Conservation (phyloP, 2,797 vertebrate species). For the Peromyscus aztecus region DNA sequence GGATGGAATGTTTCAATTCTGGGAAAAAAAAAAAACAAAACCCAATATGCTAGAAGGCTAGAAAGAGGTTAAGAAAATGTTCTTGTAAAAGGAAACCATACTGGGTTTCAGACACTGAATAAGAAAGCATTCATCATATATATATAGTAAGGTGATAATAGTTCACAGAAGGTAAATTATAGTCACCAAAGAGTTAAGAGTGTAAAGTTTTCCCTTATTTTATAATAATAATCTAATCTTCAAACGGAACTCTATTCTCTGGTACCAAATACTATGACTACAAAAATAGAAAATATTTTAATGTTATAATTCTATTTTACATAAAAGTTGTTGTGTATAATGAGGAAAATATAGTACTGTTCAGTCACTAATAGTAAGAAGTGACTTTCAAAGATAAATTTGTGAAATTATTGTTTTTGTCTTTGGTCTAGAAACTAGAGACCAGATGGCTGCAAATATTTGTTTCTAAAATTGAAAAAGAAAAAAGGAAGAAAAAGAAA, state of each 20-base stretch:
- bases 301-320: conserved; percentile 34
- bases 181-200: not conserved
- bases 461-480: conserved; percentile 35
- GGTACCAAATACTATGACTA: not conserved
- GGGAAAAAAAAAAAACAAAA: not conserved
- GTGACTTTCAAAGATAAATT: conserved; percentile 58
- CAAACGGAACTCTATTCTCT: conserved; percentile 42
- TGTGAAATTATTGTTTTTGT: conserved; percentile 12
- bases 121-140: not conserved
- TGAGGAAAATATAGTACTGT: not conserved
- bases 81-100: conserved; percentile 15
- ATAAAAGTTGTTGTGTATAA: not conserved
- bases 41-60: not conserved
- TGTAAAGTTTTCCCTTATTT: not conserved
- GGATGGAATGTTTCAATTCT: not conserved
- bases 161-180: not conserved
- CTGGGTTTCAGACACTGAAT: not conserved
- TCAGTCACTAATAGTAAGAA: conserved; percentile 2
- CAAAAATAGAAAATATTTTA: conserved; percentile 24
- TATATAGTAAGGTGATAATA: not conserved
- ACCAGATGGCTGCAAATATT: conserved; percentile 53
- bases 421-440: conserved; percentile 25
- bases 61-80: not conserved
- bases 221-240: not conserved
- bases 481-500: conserved; percentile 50